Evolutionary conservation across 2,888 invertebrate genomes (phyloP), one percentile per base, ranked within the genome.

Genomic region (Epirrhoe alternata): DNA sequence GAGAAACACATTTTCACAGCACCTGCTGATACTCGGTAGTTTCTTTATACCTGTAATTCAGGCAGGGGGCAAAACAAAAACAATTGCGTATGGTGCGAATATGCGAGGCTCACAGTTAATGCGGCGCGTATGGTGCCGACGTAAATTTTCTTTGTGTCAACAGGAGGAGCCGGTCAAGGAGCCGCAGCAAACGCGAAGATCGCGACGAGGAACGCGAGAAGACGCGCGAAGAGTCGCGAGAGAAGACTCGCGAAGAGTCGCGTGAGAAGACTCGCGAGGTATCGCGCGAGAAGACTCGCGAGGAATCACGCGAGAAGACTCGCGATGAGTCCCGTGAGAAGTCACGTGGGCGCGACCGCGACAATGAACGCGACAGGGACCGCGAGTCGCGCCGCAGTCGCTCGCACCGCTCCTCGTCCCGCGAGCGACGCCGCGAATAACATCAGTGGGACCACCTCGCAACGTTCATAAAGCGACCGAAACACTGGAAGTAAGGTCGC

Each of bases 361-460:
- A 86, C 10, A 83, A 82, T 3, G 80, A 77, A 38, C 81, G 86
- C 35, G 86, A 83, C n/a, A 80, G 86, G 24, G 86, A 86, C 0
- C 83, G 88, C 30, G 85, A 86, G 16, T 70, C 87, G 38, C 87
- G 89, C 16, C 88, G 91, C 74, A 87, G 88, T 61, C 89, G 88
- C 72, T 90, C 90, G 16, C 84, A 90, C 64, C 88, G 91, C 53
- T 91, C 92, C 8, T 69, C 82, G 5, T 92, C 91, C 12, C 84
- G 87, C 53, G 92, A 92, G 61, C 86, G 88, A 10, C 84, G 89
- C 61, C 83, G 92, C 61, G 92, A 92, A 70, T 91, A 86, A 75
- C 64, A 62, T 58, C 63, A 52, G 53, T 55, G 49, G 54, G 61
- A 63, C 64, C 57, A 63, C 30, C 66, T 67, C 60, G 62, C 60